These are phyloP conservation scores for Conus canariensis DNA, from an alignment of 2,888 invertebrate species.

Conservation along the genomic window DNA sequence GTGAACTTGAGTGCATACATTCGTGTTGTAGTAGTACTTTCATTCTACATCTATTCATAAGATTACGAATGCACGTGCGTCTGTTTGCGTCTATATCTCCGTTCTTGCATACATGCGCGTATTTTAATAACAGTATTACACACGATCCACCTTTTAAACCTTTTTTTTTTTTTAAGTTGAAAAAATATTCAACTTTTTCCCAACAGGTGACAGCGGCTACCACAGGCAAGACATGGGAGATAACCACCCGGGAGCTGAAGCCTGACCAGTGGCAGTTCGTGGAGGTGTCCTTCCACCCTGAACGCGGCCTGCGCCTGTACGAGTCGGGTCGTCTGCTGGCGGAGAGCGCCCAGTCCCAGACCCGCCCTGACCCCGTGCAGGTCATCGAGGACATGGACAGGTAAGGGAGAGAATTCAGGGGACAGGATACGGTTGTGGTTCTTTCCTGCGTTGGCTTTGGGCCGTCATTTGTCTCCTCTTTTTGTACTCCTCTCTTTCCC, in stretches of 20 bases:
- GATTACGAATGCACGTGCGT: background rate
- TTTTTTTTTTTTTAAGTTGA: too few species aligned
- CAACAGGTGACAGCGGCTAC: slow-evolving; percentile 57
- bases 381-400: slow-evolving; percentile 31
- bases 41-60: too few species aligned
- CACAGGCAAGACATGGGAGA: slow-evolving; percentile 63
- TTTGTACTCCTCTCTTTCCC: background rate
- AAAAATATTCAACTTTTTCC: background rate
- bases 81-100: background rate
- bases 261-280: slow-evolving; percentile 67
- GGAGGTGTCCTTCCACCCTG: slow-evolving; percentile 71
- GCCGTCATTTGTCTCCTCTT: background rate
- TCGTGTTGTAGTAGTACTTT: too few species aligned
- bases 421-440: background rate
- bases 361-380: slow-evolving; percentile 25
- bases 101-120: too few species aligned
- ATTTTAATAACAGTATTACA: too few species aligned
- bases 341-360: slow-evolving; percentile 27
- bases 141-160: too few species aligned
- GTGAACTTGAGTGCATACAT: too few species aligned
- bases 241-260: slow-evolving; percentile 54
- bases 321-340: slow-evolving; percentile 56
- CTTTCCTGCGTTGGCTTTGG: background rate
- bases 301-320: slow-evolving; percentile 65
- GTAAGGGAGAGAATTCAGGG: background rate